A percentile compares a stretch with the other conserved stretches of the same genome.
Conservation (phyloP, 1,140 invertebrate genomes). For the Bradynema listronoti region DNA sequence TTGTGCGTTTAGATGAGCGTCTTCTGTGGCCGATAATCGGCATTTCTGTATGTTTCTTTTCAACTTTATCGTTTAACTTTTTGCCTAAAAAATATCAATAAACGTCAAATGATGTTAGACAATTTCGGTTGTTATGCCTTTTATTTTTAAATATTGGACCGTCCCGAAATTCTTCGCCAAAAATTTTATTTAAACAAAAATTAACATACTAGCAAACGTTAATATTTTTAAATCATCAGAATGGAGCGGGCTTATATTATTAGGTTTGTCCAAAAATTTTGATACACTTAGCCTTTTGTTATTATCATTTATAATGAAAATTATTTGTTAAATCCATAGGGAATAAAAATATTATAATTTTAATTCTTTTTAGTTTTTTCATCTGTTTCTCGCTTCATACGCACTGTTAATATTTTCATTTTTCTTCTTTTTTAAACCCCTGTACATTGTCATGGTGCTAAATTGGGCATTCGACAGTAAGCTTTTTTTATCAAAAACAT, state of each 20-base stretch:
- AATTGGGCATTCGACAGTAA: conserved; percentile 46
- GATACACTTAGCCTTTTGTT: no score
- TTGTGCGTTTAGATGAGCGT: conserved; percentile 20
- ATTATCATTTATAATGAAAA: conserved; percentile 1
- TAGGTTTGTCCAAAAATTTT: no score
- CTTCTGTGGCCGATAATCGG: conserved; percentile 41
- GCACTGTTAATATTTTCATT: conserved; percentile 29
- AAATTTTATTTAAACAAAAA: no score
- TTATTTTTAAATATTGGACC: no score
- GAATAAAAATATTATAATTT: no score
- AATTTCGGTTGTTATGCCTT: not conserved
- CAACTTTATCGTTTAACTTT: not conserved
- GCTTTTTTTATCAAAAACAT: conserved; percentile 10
- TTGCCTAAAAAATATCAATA: not conserved
- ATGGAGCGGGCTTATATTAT: no score
- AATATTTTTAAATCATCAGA: no score
- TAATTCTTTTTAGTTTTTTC: conserved; percentile 36
- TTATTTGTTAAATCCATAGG: not conserved
- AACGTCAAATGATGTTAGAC: not conserved
- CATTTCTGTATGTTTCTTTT: conserved; percentile 26
- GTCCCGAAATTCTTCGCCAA: no score
- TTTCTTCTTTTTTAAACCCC: conserved; percentile 45
- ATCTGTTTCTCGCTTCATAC: conserved; percentile 32
- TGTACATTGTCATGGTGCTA: conserved; percentile 44
- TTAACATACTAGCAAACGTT: no score